A percentile compares a stretch with the other conserved stretches of the same genome.
Conservation (phyloP, 1,140 invertebrate genomes). For the Pachypsylla venusta region DNA sequence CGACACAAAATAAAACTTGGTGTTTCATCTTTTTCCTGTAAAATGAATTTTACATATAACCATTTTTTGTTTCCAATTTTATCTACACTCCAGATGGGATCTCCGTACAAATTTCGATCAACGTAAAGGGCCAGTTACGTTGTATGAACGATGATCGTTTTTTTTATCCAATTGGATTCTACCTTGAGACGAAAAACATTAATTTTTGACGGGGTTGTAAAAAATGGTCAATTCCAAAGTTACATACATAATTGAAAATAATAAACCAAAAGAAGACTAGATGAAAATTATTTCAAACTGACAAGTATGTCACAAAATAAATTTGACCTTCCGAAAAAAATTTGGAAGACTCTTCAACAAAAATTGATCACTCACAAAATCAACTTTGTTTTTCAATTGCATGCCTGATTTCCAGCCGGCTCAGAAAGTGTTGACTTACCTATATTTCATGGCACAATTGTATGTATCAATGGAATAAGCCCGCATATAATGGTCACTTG, state of each 20-base stretch:
- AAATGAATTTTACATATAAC: background rate
- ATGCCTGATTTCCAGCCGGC: background rate
- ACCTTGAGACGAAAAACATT: too few species aligned
- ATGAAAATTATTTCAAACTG: too few species aligned
- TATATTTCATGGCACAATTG: conserved; percentile 50
- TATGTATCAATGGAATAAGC: conserved; percentile 51
- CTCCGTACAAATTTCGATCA: conserved; percentile 9
- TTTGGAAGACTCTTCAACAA: conserved; percentile 8
- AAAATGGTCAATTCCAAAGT: too few species aligned
- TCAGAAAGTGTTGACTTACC: conserved; percentile 30
- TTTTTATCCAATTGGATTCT: too few species aligned
- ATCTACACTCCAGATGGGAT: conserved; percentile 18
- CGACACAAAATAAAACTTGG: background rate
- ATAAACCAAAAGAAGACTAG: too few species aligned
- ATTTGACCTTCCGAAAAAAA: conserved; percentile 10
- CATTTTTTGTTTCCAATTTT: background rate
- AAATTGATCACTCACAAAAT: conserved; percentile 11
- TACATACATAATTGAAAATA: too few species aligned
- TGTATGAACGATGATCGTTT: background rate
- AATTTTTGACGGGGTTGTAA: too few species aligned
- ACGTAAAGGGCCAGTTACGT: background rate
- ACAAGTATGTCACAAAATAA: conserved; percentile 10
- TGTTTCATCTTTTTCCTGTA: background rate
- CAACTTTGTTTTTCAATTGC: conserved; percentile 10
- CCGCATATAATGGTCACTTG: conserved; percentile 59